Evolutionary conservation across 2,797 vertebrate species (phyloP), one percentile per base, ranked within the genome.

Genomic region (Helicolenus hilgendorfi): DNA sequence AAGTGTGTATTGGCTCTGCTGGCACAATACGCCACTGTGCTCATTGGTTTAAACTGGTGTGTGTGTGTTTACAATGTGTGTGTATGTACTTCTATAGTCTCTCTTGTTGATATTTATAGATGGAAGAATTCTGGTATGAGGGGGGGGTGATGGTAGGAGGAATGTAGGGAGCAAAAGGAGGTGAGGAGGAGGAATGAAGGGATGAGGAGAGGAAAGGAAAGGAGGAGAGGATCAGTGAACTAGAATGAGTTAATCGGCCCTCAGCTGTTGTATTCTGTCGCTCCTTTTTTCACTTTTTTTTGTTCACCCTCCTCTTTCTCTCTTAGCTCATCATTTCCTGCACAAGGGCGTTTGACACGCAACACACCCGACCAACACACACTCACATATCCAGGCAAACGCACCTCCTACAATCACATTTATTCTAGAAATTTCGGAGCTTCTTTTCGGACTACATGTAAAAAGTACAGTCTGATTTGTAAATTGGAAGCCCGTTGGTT

Each of bases 1-100:
- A 94, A 92, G 92, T 92, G 95, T 95, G 94, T 94, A 88, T 94
- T 94, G 93, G 94, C 92, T 95, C 86, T 77, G 85, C 89, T 85
- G 90, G 88, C 88, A 96, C 95, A 96, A 95, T 96, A 92, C 85
- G 18, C 92, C 89, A 94, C 90, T 96, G 94, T 96, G 90, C 93
- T 94, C 92, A 95, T 95, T 96, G 96, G 92, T 94, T 95, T 89
- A 93, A 91, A 90, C 92, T 79, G 63, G 69, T 90, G 69, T 80
- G 60, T 80, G 60, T 76, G 72, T 85, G 79, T 86, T 59, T 80
- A 69, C 73, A 64, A 35, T 22, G n/a, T 84, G 77, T 87, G 74
- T 79, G 85, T 83, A 41, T 86, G 79, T 64, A 78, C 63, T 89
- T 90, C 85, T 87, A 84, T 88, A 88, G 83, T 87, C 83, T 84